Conservation (phyloP, 2,888 invertebrate species). For the Dasypogon diadema region DNA sequence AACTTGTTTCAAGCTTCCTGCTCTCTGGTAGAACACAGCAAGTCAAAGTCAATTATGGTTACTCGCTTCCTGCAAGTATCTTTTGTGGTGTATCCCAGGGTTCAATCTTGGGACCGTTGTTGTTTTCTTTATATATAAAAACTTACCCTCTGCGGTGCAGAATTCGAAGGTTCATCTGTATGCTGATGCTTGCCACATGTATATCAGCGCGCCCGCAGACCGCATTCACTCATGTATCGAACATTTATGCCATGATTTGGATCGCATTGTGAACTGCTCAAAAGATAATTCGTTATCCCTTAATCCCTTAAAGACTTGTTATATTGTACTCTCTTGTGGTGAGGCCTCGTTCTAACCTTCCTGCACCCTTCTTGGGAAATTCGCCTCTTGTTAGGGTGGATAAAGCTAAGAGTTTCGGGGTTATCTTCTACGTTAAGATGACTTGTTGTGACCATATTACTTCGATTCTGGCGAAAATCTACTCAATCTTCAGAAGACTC, state of each 20-base stretch:
- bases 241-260: background rate
- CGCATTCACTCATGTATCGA: background rate
- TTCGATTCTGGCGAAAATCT: background rate
- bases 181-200: background rate
- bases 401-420: background rate
- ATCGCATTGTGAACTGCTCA: background rate
- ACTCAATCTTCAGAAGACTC: too few species aligned
- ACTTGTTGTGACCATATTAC: background rate
- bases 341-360: background rate
- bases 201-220: background rate
- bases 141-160: background rate
- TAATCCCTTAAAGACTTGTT: background rate
- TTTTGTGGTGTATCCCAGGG: background rate
- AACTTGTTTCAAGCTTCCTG: background rate
- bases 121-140: background rate
- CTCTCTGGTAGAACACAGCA: background rate
- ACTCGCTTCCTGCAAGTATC: background rate
- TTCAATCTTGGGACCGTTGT: background rate
- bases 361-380: background rate
- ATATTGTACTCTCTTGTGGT: background rate
- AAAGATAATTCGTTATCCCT: background rate
- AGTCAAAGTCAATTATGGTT: too few species aligned
- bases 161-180: background rate
- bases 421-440: background rate
- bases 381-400: background rate